Evolutionary conservation across 2,113 vertebrate species (phyloP).

Genomic region (Nothobranchius furzeri): DNA sequence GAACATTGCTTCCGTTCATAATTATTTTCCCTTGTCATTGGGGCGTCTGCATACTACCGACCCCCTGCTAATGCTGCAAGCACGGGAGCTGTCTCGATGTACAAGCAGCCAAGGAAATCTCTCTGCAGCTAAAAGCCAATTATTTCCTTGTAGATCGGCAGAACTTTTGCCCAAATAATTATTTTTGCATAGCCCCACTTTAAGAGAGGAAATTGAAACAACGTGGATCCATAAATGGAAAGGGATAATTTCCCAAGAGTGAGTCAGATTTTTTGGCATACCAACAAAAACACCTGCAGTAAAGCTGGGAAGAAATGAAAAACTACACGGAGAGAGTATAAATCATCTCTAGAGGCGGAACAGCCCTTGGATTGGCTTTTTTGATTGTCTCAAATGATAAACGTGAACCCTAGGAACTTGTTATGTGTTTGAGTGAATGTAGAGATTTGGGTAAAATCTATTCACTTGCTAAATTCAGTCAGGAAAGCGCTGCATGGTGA

Average conservation of each 20-base stretch:
- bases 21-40: constrained; percentile 79
- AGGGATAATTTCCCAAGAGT: constrained; percentile 37
- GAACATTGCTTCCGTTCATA: constrained; percentile 74
- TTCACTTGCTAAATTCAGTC: neutral
- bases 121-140: constrained; percentile 71
- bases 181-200: constrained; percentile 56
- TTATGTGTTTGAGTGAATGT: neutral
- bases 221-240: constrained; percentile 41
- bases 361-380: no score
- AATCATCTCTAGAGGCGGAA: neutral
- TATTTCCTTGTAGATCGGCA: constrained; percentile 65
- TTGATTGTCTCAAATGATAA: no score
- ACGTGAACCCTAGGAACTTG: neutral
- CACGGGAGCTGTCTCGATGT: constrained; percentile 59
- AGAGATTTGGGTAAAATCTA: neutral
- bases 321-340: constrained; percentile 16
- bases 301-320: constrained; percentile 14
- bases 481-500: neutral
- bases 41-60: constrained; percentile 70
- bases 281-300: constrained; percentile 42
- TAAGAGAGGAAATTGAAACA: constrained; percentile 58
- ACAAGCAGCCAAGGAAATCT: constrained; percentile 69
- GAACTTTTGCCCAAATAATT: constrained; percentile 70
- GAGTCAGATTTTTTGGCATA: constrained; percentile 19
- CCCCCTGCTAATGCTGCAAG: constrained; percentile 71